Base-by-base conservation (phyloP, 1,140 invertebrate genomes). In the Sweltsa coloradensis region DNA sequence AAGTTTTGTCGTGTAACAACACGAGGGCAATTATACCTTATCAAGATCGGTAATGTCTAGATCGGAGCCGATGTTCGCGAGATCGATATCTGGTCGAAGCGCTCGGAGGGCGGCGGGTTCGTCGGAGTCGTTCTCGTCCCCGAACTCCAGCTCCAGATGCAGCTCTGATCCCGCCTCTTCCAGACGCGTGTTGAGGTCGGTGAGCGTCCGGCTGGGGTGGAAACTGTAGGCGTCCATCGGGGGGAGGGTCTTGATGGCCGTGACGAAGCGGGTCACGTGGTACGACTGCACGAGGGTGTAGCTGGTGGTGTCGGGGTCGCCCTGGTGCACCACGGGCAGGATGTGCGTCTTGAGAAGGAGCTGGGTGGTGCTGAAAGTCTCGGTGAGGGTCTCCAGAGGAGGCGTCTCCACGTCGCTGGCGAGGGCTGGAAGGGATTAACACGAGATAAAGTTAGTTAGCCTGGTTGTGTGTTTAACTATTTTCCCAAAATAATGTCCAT, bases 351-450 rank as follows among this genome's bases (percentile, higher is more conserved):
- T 90, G 2, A 89, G 63, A 65, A 91, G 77, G 1, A 81, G 76
- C 63, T 90, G 84, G 0, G 86, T 89, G 4, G 88, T 89, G 48
- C 86, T 89, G 66, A 89, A 91, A 1, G 85, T 88, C 66, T 92
- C 87, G 0, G 85, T 90, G n/a, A 89, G 67, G 0, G 86, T 92
- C 68, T 90, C 84, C 42, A 92, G 61, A 1, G 85, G 82, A 18
- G 83, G 85, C 1, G 83, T 90, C 54, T 82, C 82, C 52, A 78
- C 73, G 48, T 80, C 79, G 9, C 76, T 75, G 5, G 80, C 78
- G 9, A 89, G 65, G 29, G n/a, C n/a, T n/a, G n/a, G n/a, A n/a
- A n/a, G n/a, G n/a, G n/a, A n/a, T n/a, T n/a, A n/a, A n/a, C n/a
- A n/a, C n/a, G n/a, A n/a, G n/a, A n/a, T n/a, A n/a, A n/a, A n/a